Conservation (phyloP, 2,797 vertebrate genomes). For the Arrhamphus sclerolepis region DNA sequence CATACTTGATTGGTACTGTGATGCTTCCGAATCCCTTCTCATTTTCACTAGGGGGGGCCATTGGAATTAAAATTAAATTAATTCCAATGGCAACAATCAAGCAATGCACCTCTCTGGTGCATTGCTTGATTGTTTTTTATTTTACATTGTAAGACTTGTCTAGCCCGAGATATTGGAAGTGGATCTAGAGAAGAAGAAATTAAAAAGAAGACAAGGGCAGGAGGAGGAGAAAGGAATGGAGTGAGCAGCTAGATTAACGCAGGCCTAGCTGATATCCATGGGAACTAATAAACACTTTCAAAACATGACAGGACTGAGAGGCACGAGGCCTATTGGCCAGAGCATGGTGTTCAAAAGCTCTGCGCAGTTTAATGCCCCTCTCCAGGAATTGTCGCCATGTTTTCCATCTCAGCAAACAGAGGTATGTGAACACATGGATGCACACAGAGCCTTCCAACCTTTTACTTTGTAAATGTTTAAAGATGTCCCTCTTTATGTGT, state of each 20-base stretch:
- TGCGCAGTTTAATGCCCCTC: slow-evolving; percentile 27
- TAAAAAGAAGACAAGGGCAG: background rate
- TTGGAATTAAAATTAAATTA: too few species aligned
- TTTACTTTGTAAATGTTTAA: slow-evolving; percentile 32
- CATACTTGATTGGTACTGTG: slow-evolving; percentile 11
- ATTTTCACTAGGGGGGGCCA: too few species aligned
- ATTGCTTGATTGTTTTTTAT: too few species aligned
- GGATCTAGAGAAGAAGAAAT: background rate
- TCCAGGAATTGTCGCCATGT: slow-evolving; percentile 27
- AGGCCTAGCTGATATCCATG: slow-evolving; percentile 66
- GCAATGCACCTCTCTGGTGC: too few species aligned
- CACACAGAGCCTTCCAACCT: slow-evolving; percentile 15
- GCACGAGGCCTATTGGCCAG: slow-evolving; percentile 53
- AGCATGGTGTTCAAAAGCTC: slow-evolving; percentile 28
- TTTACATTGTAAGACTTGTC: too few species aligned
- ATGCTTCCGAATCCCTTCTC: background rate
- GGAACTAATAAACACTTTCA: slow-evolving; percentile 73
- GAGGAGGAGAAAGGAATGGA: slow-evolving; percentile 30
- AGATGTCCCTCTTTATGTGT: slow-evolving; percentile 1
- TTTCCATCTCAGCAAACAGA: slow-evolving; percentile 55
- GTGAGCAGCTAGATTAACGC: slow-evolving; percentile 32
- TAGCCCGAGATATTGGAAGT: background rate
- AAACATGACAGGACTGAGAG: slow-evolving; percentile 65
- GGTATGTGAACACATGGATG: slow-evolving; percentile 39
- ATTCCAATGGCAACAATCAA: too few species aligned